Percentiles rank a stretch among this genome's conserved stretches.
Conservation (phyloP, 23 tunicate species). For the Ascidia mentula region DNA sequence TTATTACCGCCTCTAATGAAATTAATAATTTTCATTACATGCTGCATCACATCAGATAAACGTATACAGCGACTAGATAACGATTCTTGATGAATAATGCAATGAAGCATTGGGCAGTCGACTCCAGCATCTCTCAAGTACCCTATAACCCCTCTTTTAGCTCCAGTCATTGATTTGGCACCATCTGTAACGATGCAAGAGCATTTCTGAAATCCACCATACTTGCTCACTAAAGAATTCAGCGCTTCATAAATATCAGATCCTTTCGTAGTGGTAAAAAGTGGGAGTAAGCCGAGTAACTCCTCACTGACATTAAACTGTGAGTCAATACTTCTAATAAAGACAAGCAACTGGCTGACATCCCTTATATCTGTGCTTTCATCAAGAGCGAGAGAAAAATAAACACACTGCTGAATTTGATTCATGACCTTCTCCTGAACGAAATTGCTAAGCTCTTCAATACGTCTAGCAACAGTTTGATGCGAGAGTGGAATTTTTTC, state of each 20-base stretch:
- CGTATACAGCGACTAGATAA: no score
- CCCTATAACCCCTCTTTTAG: slow-evolving; percentile 32
- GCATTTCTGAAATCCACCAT: slow-evolving; percentile 60
- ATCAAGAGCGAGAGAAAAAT: slow-evolving; percentile 57
- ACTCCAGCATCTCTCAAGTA: slow-evolving; percentile 48
- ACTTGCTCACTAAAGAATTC: slow-evolving; percentile 18
- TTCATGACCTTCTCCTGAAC: slow-evolving; percentile 19
- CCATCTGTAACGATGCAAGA: slow-evolving; percentile 52
- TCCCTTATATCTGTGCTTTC: slow-evolving; percentile 55
- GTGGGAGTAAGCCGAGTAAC: slow-evolving; percentile 20
- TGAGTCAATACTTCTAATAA: no score
- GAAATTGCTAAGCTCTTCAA: slow-evolving; percentile 6
- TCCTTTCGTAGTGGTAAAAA: slow-evolving; percentile 44
- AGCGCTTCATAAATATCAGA: slow-evolving; percentile 38
- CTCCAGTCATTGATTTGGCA: slow-evolving; percentile 44
- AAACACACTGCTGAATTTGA: slow-evolving; percentile 27
- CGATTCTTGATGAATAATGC: slow-evolving; percentile 79
- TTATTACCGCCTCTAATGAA: slow-evolving; percentile 47
- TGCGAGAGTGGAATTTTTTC: no score
- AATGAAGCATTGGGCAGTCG: slow-evolving; percentile 57
- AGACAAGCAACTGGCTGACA: slow-evolving; percentile 33
- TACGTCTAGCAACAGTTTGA: slow-evolving; percentile 52
- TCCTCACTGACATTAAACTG: slow-evolving; percentile 55
- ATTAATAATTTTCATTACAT: slow-evolving; percentile 49
- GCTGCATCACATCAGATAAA: slow-evolving; percentile 63